A percentile compares a stretch with the other conserved stretches of the same genome.
Evolutionary conservation across 2,888 invertebrate species (phyloP).

Genomic region (Trissoscelio sp.): DNA sequence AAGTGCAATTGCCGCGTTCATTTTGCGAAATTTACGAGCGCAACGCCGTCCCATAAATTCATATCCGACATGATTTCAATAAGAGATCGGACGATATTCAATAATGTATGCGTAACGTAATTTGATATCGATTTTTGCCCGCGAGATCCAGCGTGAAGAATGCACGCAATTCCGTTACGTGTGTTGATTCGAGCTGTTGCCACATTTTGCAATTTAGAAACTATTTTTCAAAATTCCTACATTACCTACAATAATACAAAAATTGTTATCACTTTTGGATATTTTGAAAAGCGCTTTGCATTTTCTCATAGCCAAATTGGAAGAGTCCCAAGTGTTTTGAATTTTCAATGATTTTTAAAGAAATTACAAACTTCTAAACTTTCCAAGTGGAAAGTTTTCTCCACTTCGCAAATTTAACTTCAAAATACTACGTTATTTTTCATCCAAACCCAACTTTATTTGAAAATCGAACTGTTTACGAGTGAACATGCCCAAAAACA

Average conservation of each 20-base stretch:
- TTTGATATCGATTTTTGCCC: constrained; percentile 38
- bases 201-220: not conserved
- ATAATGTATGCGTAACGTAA: constrained; percentile 43
- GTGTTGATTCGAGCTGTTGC: constrained; percentile 18
- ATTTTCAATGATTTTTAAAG: no score
- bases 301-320: not conserved
- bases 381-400: no score
- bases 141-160: constrained; percentile 20
- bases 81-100: constrained; percentile 56
- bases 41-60: constrained; percentile 54
- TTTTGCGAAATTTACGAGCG: constrained; percentile 61
- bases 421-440: no score
- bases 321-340: no score
- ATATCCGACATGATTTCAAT: constrained; percentile 63
- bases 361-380: no score
- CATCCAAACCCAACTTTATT: no score
- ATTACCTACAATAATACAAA: no score
- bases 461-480: no score
- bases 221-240: not conserved
- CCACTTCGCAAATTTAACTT: no score
- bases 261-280: no score
- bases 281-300: no score
- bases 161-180: constrained; percentile 9
- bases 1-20: constrained; percentile 56
- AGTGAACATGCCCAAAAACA: no score